These are phyloP conservation scores for Teleopsis dalmanni DNA, from an alignment of 1,140 invertebrate genomes.

Conservation along the genomic window DNA sequence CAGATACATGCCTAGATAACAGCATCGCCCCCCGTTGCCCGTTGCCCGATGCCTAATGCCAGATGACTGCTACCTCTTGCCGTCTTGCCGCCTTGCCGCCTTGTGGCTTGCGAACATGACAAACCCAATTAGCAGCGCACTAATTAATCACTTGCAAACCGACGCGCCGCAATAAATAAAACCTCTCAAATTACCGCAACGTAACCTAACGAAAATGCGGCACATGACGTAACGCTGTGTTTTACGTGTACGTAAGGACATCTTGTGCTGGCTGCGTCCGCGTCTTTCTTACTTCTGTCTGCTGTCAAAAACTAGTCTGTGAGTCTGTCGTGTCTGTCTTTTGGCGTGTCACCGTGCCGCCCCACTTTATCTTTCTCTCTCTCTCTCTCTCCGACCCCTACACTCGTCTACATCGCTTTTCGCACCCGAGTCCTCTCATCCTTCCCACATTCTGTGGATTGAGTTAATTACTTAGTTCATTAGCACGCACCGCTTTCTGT, in stretches of 20 bases:
- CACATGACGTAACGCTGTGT: neutral
- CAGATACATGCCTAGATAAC: too few relatives aligned
- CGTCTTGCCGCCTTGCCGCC: too few relatives aligned
- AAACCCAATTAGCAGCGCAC: too few relatives aligned
- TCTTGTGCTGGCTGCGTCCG: neutral
- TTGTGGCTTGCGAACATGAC: too few relatives aligned
- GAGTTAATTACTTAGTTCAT: conserved; percentile 36
- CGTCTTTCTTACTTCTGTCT: neutral
- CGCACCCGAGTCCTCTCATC: too few relatives aligned
- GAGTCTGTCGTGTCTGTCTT: neutral
- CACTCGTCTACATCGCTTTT: too few relatives aligned
- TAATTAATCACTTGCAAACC: conserved; percentile 8
- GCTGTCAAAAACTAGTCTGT: neutral
- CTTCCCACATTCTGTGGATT: neutral
- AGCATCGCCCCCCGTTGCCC: too few relatives aligned
- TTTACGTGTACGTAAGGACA: neutral
- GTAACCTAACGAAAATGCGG: neutral
- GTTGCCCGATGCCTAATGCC: too few relatives aligned
- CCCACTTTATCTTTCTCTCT: too few relatives aligned
- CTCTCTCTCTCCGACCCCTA: too few relatives aligned
- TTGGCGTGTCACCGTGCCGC: too few relatives aligned
- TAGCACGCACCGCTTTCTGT: conserved; percentile 38
- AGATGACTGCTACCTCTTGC: too few relatives aligned
- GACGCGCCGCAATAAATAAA: neutral
- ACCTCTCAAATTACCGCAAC: neutral